Conservation (phyloP, 2,797 vertebrate genomes). For the Amblyopsis hoosieri region DNA sequence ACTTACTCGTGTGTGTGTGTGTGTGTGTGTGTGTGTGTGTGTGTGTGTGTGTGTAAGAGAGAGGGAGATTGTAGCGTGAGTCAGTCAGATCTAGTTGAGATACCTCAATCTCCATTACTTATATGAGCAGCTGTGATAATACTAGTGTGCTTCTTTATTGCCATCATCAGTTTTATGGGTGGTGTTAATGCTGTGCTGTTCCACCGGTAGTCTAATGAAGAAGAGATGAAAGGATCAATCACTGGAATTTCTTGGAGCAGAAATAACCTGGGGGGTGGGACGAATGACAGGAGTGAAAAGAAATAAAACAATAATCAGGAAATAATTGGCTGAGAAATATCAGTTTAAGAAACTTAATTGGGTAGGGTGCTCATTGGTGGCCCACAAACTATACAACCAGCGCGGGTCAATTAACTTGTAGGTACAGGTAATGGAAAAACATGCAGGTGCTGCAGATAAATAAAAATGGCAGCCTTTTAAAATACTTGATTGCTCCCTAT, state of each 20-base stretch:
- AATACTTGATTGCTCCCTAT: too few relatives aligned
- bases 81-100: constrained; percentile 45
- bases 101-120: constrained; percentile 60
- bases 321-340: too few relatives aligned
- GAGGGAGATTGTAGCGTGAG: neutral
- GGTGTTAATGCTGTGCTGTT: constrained; percentile 70
- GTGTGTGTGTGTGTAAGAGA: constrained; percentile 2
- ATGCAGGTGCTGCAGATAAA: too few relatives aligned
- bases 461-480: too few relatives aligned
- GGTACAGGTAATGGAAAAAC: too few relatives aligned
- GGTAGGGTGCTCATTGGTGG: too few relatives aligned
- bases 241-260: constrained; percentile 65
- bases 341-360: too few relatives aligned
- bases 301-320: too few relatives aligned
- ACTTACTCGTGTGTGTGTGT: constrained; percentile 1
- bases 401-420: too few relatives aligned
- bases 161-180: constrained; percentile 73
- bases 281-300: too few relatives aligned
- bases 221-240: constrained; percentile 83
- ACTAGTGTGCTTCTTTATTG: constrained; percentile 66
- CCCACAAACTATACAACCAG: too few relatives aligned
- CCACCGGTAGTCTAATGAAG: constrained; percentile 73
- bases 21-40: constrained; percentile 20
- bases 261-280: constrained; percentile 48
- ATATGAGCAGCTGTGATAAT: constrained; percentile 63